Base-by-base conservation (phyloP, 2,797 vertebrate species). In the Morelia viridis region DNA sequence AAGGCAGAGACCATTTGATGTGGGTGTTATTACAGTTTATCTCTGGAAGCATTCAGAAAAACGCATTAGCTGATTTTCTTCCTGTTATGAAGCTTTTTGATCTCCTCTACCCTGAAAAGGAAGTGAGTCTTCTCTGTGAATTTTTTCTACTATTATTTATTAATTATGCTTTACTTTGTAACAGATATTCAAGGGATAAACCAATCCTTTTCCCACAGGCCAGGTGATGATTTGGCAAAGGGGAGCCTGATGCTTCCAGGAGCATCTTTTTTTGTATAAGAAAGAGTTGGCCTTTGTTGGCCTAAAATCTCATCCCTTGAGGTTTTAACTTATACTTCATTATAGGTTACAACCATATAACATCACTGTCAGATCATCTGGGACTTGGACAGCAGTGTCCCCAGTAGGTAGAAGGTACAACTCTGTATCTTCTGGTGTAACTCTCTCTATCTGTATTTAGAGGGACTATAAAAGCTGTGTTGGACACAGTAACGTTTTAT, bases 1-100 rank as follows among this genome's bases (percentile, higher is more conserved):
- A 99, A 97, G 99, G 99, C 56, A 97, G 99, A 96, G 99, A 99
- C 95, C 99, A 99, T 95, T 97, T 99, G 93, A 99, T 99, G 99
- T 99, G 99, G 99, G 99, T 99, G 26, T 97, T 99, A 60, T 98
- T 99, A 50, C 99, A 99, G 95, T 99, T 99, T 94, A 99, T 99
- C 96, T 99, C 99, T 4, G 99, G 99, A 93, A 99, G 99, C 97
- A 99, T 99, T 96, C 99, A 99, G 98, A 99, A 99, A 97, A 99
- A 99, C 46, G 99, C 98, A 0, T 95, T 99, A 35, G 99, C 98
- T 11, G 99, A 99, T 96, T 99, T 99, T 96, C 98, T 99, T 53
- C 99, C 99, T 0, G 99, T 99, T 94, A 99, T 99, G 99, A 99
- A 99, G 97, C 98, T 99, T n/a, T 99, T 99, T 93, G 99, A 99